Evolutionary conservation across 2,113 vertebrate species (phyloP).

Genomic region (Gymnocephalus cernua): DNA sequence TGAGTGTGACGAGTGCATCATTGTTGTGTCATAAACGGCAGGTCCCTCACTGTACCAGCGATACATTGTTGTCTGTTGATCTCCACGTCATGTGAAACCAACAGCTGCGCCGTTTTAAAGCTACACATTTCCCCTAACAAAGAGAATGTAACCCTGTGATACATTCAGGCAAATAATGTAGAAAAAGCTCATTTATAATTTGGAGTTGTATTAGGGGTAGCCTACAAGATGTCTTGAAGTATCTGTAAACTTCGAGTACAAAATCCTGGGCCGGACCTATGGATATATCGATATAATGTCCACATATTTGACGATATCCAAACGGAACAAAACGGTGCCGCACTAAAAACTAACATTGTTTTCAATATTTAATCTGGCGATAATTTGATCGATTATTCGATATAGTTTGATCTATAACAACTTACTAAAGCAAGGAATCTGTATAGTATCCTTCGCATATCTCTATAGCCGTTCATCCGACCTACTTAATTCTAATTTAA

Average conservation of each 20-base stretch:
- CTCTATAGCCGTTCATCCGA: too few relatives aligned
- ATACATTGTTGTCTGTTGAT: slow-evolving; percentile 36
- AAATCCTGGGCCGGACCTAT: neutral
- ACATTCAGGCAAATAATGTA: neutral
- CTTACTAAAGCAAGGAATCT: too few relatives aligned
- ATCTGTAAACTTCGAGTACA: neutral
- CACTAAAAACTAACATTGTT: neutral
- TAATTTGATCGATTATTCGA: too few relatives aligned
- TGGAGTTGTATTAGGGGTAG: neutral
- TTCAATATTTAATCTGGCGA: too few relatives aligned
- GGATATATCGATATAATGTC: neutral
- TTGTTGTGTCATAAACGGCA: slow-evolving; percentile 19
- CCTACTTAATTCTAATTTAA: too few relatives aligned
- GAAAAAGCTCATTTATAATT: neutral
- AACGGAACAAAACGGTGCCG: neutral
- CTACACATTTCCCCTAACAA: slow-evolving; percentile 45
- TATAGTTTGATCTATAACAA: too few relatives aligned
- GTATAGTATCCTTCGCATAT: too few relatives aligned
- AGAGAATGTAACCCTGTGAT: slow-evolving; percentile 22
- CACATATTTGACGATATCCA: neutral
- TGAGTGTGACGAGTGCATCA: slow-evolving; percentile 3
- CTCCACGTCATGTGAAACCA: slow-evolving; percentile 48
- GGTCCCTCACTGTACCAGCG: slow-evolving; percentile 36
- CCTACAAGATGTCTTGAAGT: neutral
- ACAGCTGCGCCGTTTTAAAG: slow-evolving; percentile 45